A percentile compares a stretch with the other conserved stretches of the same genome.
Conservation (phyloP, 2,888 invertebrate species). For the Diplolepis rosae region DNA sequence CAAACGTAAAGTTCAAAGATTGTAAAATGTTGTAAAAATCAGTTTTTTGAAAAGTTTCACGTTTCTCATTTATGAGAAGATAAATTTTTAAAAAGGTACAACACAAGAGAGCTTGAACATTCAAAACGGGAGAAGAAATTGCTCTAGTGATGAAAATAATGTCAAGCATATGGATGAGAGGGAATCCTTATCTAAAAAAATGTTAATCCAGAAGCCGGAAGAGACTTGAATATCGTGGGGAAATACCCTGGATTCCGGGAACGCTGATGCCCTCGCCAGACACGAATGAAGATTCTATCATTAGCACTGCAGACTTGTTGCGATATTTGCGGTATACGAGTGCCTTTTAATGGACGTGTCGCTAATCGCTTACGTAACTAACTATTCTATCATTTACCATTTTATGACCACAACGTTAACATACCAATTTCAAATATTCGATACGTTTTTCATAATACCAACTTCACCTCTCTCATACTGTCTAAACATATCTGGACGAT, state of each 20-base stretch:
- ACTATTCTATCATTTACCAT: constrained; percentile 15
- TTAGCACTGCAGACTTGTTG: constrained; percentile 30
- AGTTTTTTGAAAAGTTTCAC: too few relatives aligned
- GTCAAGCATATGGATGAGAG: not conserved
- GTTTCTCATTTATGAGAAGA: too few relatives aligned
- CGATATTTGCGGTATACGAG: constrained; percentile 19
- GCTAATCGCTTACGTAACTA: constrained; percentile 25
- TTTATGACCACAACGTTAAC: too few relatives aligned
- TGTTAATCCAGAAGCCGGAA: constrained; percentile 15
- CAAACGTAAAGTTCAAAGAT: too few relatives aligned
- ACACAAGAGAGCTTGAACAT: not conserved
- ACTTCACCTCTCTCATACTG: not conserved
- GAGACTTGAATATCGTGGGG: constrained; percentile 3
- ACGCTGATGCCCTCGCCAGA: constrained; percentile 21
- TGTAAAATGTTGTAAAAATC: too few relatives aligned
- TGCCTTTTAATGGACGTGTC: constrained; percentile 19
- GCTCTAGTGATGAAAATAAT: not conserved
- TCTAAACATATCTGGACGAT: not conserved
- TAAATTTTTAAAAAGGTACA: too few relatives aligned
- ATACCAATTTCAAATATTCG: not conserved
- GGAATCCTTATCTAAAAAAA: constrained; percentile 2
- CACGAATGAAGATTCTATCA: constrained; percentile 29
- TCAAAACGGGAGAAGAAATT: not conserved
- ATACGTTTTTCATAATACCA: not conserved
- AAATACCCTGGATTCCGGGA: constrained; percentile 27